Base-by-base conservation (phyloP, 1,140 invertebrate species). In the Leptopilina boulardi region DNA sequence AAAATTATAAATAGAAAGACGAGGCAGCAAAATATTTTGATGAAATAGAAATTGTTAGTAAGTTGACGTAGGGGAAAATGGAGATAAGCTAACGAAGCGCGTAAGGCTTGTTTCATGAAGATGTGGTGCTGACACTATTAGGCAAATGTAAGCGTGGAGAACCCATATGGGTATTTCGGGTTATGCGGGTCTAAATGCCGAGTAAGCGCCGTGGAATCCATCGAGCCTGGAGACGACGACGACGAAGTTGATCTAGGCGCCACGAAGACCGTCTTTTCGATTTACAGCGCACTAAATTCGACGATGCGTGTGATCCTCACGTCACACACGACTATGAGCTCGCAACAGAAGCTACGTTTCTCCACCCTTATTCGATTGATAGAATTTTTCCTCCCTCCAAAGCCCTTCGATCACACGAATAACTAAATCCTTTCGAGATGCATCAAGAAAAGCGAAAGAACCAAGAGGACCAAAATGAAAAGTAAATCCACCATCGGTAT, bases 211-310 rank as follows among this genome's bases (percentile, higher is more conserved):
- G 76, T 82, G 82, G 86, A 87, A 88, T 89, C 82, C 84, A 88
- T 89, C 87, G 82, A 79, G 8, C 59, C 51, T 19, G 73, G n/a
- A n/a, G n/a, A n/a, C n/a, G 74, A 85, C 26, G 83, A 87, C 73
- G 82, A 85, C 77, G 82, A 80, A 77, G 83, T 71, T 70, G 75
- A 84, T 76, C 76, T 77, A 86, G 87, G 84, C 86, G 88, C 88
- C 87, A 88, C 76, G 80, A 72, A 81, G 82, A 74, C 82, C 81
- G 82, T 81, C 80, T 85, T 74, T 77, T 77, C 86, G 86, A 89
- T 88, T 89, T 89, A 89, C 87, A 88, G 87, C 84, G 82, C 83
- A 86, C 75, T 89, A 87, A 89, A 89, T 78, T 51, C 81, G 82
- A 75, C 84, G 85, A 88, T 85, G 84, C 87, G 85, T 84, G 30